phyloP scores from a whole-genome alignment of 2,888 invertebrate genomes.

The Actias luna region DNA sequence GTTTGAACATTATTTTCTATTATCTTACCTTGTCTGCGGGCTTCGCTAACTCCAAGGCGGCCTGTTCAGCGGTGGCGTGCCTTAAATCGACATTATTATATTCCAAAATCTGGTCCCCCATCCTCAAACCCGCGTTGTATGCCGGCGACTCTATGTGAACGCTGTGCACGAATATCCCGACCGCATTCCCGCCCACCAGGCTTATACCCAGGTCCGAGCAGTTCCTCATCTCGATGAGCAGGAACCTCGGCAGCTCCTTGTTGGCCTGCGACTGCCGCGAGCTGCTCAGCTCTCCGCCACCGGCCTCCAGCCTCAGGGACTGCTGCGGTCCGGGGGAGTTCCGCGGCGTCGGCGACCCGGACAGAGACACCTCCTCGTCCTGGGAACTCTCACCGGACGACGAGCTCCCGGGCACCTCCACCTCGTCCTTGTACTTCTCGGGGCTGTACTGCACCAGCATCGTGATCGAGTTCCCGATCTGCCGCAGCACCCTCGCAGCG shows the following conservation, averaged over 20 bases:
- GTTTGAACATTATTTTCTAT: no score
- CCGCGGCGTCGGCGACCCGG: constrained; percentile 92
- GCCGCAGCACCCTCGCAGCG: constrained; percentile 95
- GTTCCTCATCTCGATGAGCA: constrained; percentile 92
- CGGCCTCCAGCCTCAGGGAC: constrained; percentile 74
- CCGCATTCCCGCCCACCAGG: constrained; percentile 96
- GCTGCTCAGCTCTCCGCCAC: constrained; percentile 71
- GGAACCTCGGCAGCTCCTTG: constrained; percentile 85
- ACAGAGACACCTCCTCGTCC: constrained; percentile 85
- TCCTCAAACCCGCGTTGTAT: constrained; percentile 90
- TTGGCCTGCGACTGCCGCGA: constrained; percentile 61
- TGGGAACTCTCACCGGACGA: constrained; percentile 80
- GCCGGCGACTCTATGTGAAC: constrained; percentile 95
- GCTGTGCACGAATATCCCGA: constrained; percentile 97
- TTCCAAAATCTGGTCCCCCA: constrained; percentile 97
- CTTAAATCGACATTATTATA: constrained; percentile 95
- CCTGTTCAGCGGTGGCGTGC: constrained; percentile 96
- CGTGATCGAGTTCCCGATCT: constrained; percentile 97
- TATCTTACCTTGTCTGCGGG: constrained; percentile 92
- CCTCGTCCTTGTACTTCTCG: constrained; percentile 91
- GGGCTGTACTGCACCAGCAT: constrained; percentile 98
- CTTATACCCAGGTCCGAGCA: constrained; percentile 95
- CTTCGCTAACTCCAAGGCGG: constrained; percentile 95
- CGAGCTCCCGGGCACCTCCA: constrained; percentile 86
- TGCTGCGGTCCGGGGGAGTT: constrained; percentile 91